Conservation (phyloP, 2,113 vertebrate genomes). For the Prinia subflava region DNA sequence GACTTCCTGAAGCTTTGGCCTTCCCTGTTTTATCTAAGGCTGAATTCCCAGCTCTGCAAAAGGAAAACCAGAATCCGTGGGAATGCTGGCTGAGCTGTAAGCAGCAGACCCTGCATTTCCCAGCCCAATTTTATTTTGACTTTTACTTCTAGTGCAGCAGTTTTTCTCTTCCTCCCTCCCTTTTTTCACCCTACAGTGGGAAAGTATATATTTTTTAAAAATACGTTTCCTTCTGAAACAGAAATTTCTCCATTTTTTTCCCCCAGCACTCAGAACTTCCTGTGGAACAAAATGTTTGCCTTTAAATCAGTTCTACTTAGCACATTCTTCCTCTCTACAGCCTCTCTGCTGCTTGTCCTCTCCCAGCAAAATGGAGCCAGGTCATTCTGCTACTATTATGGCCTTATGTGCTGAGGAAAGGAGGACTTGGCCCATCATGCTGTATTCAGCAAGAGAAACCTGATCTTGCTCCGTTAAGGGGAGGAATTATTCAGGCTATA, state of each 20-base stretch:
- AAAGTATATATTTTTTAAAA: neutral
- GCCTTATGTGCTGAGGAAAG: neutral
- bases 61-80: neutral
- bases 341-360: neutral
- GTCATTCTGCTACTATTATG: neutral
- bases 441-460: neutral
- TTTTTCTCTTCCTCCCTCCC: neutral
- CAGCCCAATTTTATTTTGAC: neutral
- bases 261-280: neutral
- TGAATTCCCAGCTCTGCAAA: neutral
- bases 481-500: constrained; percentile 44
- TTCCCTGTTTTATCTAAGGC: neutral
- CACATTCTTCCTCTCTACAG: neutral
- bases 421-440: neutral
- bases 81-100: neutral
- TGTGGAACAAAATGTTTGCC: neutral
- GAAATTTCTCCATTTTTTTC: neutral
- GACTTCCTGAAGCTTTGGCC: neutral
- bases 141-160: neutral
- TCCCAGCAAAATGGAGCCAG: neutral
- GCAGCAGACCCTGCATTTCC: neutral
- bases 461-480: neutral
- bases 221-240: neutral
- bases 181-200: neutral
- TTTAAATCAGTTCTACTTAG: neutral